Base-by-base conservation (phyloP, 2,888 invertebrate genomes). In the Entomobrya multifasciata region DNA sequence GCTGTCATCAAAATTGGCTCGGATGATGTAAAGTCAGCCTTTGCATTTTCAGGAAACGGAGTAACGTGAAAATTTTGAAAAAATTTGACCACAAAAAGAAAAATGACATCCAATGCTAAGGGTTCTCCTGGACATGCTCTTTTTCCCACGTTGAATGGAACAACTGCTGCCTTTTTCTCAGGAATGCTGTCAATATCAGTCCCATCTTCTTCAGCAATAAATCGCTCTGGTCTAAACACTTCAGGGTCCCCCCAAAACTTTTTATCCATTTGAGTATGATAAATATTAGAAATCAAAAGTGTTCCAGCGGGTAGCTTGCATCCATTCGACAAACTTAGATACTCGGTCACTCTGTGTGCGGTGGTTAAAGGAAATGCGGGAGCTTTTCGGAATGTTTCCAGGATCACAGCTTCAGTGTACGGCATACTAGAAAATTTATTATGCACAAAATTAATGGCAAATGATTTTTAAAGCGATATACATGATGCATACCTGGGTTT, bases 361-460 rank as follows among this genome's bases (percentile, higher is more conserved):
- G 20, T n/a, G 2, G 36, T 41, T n/a, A 30, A 36, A 1, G 65
- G 65, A 17, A 36, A n/a, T n/a, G 41, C 1, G 4, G 65, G 20
- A n/a, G 17, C 15, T 36, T 36, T 36, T 65, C 65, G 30, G 10
- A 65, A n/a, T 8, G 65, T 36, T 36, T 65, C 65, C 65, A 65
- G n/a, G 1, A 65, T 4, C 1, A 77, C 76, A 3, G 57, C 76
- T 20, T 77, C 30, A 6, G 36, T 36, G 20, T 77, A 77, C 13
- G 76, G 76, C 57, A 77, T 52, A 11, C 57, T 57, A 57, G 11
- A 57, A 22, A 55, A 6, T 55, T 57, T 22, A 57, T 25, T n/a
- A n/a, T n/a, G n/a, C n/a, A n/a, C n/a, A n/a, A 25, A 57, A 2
- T 22, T 25, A 20, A 20, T 55, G 22, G 11, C 4, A 55, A 20